Conservation (phyloP, 2,888 invertebrate species). For the Lacanobia oleracea region DNA sequence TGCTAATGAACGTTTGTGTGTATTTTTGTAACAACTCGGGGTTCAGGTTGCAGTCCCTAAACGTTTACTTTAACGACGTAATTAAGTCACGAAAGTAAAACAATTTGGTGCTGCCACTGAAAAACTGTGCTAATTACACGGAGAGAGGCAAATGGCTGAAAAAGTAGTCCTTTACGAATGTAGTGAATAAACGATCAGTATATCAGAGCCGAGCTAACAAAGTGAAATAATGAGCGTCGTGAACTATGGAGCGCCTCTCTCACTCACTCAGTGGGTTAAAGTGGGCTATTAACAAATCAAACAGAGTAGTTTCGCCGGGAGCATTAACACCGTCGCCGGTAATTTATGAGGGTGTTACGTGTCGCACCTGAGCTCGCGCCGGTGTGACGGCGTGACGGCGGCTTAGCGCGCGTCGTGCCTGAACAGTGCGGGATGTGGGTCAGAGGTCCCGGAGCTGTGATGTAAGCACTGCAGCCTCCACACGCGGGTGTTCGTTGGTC, state of each 20-base stretch:
- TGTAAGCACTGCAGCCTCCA: constrained; percentile 25
- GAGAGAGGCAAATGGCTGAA: constrained; percentile 22
- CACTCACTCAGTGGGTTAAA: constrained; percentile 35
- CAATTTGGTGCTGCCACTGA: constrained; percentile 33
- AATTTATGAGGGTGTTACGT: constrained; percentile 59
- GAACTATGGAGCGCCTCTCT: constrained; percentile 36
- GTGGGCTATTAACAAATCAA: constrained; percentile 64
- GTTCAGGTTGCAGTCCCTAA: constrained; percentile 28
- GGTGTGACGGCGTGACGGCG: constrained; percentile 43
- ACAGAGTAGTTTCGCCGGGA: constrained; percentile 52
- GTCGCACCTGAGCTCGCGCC: constrained; percentile 46
- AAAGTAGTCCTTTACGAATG: constrained; percentile 30
- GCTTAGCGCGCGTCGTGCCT: constrained; percentile 46
- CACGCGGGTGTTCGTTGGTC: constrained; percentile 23
- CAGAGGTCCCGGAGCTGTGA: constrained; percentile 41
- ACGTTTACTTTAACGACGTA: constrained; percentile 54
- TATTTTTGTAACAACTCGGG: constrained; percentile 13
- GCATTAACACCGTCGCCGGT: constrained; percentile 59
- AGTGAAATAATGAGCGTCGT: constrained; percentile 47
- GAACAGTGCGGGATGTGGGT: constrained; percentile 51
- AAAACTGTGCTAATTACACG: constrained; percentile 44
- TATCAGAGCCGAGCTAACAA: constrained; percentile 47
- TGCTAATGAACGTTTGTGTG: constrained; percentile 29
- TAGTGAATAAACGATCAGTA: constrained; percentile 50
- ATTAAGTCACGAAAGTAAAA: constrained; percentile 47